Conservation (phyloP, 2,797 vertebrate species). For the Myotis daubentonii region DNA sequence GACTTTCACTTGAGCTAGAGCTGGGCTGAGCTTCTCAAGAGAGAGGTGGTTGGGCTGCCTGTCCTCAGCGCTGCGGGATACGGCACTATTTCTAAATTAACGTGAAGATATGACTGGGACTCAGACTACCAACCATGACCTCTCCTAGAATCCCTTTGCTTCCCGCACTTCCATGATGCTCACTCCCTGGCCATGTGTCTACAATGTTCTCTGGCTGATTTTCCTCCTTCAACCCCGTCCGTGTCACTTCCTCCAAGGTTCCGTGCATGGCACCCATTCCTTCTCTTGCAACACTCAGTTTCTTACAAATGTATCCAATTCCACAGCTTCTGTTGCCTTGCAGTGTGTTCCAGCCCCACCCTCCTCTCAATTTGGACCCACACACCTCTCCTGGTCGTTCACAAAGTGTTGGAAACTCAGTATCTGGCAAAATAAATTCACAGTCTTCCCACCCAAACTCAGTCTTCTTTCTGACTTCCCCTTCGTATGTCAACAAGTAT, state of each 20-base stretch:
- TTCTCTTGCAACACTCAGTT: background rate
- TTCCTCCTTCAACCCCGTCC: accelerated
- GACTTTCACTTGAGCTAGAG: background rate
- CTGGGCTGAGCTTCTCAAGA: background rate
- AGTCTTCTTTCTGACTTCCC: background rate
- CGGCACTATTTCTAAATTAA: background rate
- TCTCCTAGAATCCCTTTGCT: background rate
- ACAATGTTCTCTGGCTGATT: background rate
- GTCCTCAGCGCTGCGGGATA: background rate
- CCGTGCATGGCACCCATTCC: accelerated
- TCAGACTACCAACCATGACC: accelerated
- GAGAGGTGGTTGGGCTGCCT: background rate
- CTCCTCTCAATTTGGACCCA: background rate
- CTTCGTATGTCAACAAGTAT: background rate
- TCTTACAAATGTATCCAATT: background rate
- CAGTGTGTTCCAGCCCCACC: background rate
- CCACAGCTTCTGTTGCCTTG: background rate
- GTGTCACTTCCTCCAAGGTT: background rate
- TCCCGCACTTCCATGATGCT: accelerated
- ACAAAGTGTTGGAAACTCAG: background rate
- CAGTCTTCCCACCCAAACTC: background rate
- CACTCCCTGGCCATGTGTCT: background rate
- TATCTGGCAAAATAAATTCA: background rate
- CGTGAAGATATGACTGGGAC: background rate
- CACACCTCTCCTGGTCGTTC: background rate